These are phyloP conservation scores for Strix aluco DNA, from an alignment of 2,113 vertebrate genomes.

Conservation along the genomic window DNA sequence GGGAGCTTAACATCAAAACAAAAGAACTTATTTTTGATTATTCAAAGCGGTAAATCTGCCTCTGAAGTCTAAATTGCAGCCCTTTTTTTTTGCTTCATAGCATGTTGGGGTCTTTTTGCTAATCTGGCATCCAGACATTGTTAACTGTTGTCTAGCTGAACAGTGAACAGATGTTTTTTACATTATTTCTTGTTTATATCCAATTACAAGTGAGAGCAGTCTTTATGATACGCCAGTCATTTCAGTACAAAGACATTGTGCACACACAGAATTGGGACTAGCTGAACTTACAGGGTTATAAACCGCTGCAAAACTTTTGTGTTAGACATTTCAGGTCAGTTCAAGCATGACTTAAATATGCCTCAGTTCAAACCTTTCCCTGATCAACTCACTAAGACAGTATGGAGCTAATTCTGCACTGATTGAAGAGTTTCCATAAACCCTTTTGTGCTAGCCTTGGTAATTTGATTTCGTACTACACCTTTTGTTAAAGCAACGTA, in stretches of 20 bases:
- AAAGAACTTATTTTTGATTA: constrained; percentile 5
- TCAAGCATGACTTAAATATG: not conserved
- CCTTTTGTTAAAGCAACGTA: not conserved
- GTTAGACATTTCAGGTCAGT: not conserved
- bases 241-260: not conserved
- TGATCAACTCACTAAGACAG: not conserved
- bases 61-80: not conserved
- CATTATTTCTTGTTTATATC: constrained; percentile 43
- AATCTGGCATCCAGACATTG: constrained; percentile 25
- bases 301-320: not conserved
- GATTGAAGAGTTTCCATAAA: constrained; percentile 16
- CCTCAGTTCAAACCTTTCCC: not conserved
- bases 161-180: constrained; percentile 25
- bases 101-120: not conserved
- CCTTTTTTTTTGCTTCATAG: not conserved
- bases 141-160: constrained; percentile 47
- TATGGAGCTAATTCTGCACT: not conserved
- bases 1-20: not conserved
- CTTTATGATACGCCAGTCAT: not conserved
- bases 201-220: not conserved
- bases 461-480: not conserved
- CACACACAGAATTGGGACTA: not conserved
- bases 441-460: not conserved
- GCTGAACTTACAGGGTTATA: not conserved
- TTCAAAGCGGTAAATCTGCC: constrained; percentile 13